These are phyloP conservation scores for Caenorhabditis parvicauda DNA, from an alignment of 2,888 invertebrate species.

Conservation along the genomic window DNA sequence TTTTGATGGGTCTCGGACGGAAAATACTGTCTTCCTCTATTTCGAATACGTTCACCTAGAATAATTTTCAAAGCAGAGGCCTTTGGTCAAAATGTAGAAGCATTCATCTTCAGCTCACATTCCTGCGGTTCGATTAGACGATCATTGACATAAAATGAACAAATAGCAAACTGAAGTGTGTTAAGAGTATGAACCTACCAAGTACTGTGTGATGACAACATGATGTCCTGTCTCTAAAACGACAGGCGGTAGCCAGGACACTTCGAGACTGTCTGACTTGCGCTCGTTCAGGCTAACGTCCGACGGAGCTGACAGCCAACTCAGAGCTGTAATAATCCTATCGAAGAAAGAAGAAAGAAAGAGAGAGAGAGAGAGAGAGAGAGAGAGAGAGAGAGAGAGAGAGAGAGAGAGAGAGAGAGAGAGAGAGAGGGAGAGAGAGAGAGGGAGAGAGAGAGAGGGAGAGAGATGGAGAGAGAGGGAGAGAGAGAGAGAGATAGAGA, in stretches of 20 bases:
- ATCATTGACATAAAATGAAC: too few species aligned
- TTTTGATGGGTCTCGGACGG: conserved; percentile 27
- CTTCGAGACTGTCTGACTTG: conserved; percentile 34
- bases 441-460: neutral
- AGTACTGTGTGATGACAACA: conserved; percentile 41
- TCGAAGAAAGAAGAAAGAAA: neutral
- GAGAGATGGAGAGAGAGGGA: neutral
- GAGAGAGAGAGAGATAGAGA: neutral
- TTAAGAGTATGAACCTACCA: conserved; percentile 25
- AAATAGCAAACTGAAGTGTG: too few species aligned
- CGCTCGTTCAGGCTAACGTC: conserved; percentile 39
- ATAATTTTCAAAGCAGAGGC: too few species aligned
- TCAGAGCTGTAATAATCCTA: conserved; percentile 26
- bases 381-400: neutral
- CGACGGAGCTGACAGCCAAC: conserved; percentile 43
- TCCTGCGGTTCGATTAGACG: too few species aligned
- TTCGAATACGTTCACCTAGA: conserved; percentile 44
- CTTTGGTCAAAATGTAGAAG: too few species aligned
- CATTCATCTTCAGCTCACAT: too few species aligned
- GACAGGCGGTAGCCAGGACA: conserved; percentile 42
- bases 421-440: neutral
- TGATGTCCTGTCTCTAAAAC: conserved; percentile 34
- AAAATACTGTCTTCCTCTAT: conserved; percentile 5
- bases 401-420: neutral
- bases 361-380: neutral